A percentile compares a stretch with the other conserved stretches of the same genome.
Evolutionary conservation across 2,888 invertebrate species (phyloP).

Genomic region (Augochlorella aurata): DNA sequence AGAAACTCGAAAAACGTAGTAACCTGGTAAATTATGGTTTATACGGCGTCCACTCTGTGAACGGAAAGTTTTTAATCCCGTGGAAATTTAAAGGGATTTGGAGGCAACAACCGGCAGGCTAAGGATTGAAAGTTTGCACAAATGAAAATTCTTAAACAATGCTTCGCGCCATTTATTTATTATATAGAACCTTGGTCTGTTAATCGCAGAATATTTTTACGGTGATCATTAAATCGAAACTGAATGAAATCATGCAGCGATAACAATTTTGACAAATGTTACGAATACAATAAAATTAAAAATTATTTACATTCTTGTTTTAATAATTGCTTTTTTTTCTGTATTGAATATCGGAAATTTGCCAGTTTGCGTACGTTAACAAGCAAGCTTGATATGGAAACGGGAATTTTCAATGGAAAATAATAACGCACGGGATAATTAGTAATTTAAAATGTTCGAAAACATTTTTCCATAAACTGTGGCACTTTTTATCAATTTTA

Average conservation of each 20-base stretch:
- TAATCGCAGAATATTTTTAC: neutral
- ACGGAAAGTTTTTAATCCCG: conserved; percentile 4
- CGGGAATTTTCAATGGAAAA: neutral
- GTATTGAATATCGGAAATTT: neutral
- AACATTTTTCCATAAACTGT: neutral
- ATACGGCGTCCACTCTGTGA: neutral
- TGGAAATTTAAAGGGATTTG: neutral
- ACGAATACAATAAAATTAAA: neutral
- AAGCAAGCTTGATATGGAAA: neutral
- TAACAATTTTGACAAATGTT: neutral
- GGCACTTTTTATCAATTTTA: no score
- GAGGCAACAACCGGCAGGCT: neutral
- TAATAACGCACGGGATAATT: neutral
- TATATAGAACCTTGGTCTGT: neutral
- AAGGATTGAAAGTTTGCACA: conserved; percentile 2
- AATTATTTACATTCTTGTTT: neutral
- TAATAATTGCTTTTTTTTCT: neutral
- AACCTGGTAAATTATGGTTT: conserved; percentile 3
- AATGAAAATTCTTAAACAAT: neutral
- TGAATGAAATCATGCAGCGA: neutral
- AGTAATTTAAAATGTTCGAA: neutral
- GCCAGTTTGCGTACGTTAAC: neutral
- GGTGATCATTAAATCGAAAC: neutral
- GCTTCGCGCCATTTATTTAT: neutral
- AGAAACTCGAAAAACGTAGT: neutral